Conservation (phyloP, 2,888 invertebrate genomes). For the Scaptodrosophila latifasciaeformis region DNA sequence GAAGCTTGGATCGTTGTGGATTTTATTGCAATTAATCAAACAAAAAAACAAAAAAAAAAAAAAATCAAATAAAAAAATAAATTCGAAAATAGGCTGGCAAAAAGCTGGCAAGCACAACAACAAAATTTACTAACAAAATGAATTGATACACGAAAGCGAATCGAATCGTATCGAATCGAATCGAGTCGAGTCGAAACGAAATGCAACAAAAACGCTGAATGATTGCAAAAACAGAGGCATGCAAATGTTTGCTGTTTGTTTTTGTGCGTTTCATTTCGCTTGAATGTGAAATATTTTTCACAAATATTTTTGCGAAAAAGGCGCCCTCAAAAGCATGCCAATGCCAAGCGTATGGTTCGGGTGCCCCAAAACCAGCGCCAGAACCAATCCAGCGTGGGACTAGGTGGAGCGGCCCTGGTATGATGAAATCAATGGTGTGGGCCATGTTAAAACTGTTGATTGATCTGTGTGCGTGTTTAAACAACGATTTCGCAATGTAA, state of each 20-base stretch:
- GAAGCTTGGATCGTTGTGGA: no score
- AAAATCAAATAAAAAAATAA: no score
- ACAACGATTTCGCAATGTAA: conserved; percentile 59
- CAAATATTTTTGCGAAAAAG: conserved; percentile 50
- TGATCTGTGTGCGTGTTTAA: conserved; percentile 52
- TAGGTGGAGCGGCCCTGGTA: background rate
- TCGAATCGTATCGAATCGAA: no score
- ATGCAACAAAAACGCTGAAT: conserved; percentile 37
- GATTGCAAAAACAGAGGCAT: conserved; percentile 29
- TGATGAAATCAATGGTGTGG: background rate
- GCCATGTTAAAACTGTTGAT: conserved; percentile 10
- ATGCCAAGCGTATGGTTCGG: conserved; percentile 19
- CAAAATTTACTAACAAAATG: no score
- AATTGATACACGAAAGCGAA: no score
- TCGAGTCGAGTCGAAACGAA: no score
- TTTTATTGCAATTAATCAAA: no score
- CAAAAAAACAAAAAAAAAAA: no score
- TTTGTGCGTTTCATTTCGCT: conserved; percentile 55
- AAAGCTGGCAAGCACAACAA: no score
- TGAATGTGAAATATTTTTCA: conserved; percentile 59
- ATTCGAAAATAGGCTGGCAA: no score
- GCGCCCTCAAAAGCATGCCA: conserved; percentile 57
- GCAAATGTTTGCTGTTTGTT: conserved; percentile 46
- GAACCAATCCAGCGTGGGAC: background rate
- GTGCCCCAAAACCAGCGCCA: no score